Conservation (phyloP, 2,113 vertebrate genomes). For the Dromaius novaehollandiae region DNA sequence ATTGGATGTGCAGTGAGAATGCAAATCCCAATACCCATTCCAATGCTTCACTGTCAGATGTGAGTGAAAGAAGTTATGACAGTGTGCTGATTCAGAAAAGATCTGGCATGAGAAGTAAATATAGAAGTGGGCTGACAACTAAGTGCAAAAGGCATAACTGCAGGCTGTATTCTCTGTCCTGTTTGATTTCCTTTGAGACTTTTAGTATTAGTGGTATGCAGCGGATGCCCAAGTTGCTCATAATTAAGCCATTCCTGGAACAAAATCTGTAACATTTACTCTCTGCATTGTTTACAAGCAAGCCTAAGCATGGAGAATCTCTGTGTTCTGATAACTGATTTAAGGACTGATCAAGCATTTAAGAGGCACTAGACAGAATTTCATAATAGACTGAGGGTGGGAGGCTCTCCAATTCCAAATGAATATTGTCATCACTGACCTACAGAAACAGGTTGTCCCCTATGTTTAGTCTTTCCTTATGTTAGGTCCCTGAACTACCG, state of each 20-base stretch:
- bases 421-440: not conserved
- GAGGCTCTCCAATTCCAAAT: not conserved
- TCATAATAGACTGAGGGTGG: not conserved
- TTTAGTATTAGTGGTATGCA: not conserved
- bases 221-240: not conserved
- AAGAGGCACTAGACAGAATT: not conserved
- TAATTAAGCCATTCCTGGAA: conserved; percentile 2
- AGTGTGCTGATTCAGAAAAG: conserved; percentile 56
- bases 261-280: not conserved
- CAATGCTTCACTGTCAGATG: conserved; percentile 59
- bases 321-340: not conserved
- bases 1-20: conserved; percentile 34
- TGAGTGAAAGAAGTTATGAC: conserved; percentile 35
- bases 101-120: conserved; percentile 44
- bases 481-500: not conserved
- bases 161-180: conserved; percentile 34
- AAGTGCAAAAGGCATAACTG: conserved; percentile 42
- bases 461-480: not conserved
- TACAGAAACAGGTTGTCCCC: conserved; percentile 23
- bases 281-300: not conserved
- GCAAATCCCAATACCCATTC: conserved; percentile 49
- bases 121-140: conserved; percentile 28
- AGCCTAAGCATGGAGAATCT: not conserved
- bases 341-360: not conserved
- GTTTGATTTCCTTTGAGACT: not conserved